phyloP scores from a whole-genome alignment of 2,113 vertebrate genomes.

The Thomomys bottae region DNA sequence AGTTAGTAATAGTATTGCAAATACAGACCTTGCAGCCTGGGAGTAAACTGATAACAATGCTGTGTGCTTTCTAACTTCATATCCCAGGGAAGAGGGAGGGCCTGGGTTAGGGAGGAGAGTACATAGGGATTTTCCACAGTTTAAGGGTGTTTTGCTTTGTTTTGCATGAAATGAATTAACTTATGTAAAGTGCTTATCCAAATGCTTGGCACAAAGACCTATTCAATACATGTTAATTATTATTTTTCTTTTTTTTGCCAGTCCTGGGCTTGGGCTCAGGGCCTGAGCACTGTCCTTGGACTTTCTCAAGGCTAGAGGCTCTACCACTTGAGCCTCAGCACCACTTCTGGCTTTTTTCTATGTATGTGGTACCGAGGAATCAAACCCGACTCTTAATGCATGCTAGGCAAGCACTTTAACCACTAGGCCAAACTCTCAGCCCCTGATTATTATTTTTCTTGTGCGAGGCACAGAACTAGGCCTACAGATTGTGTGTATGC shows the following conservation, averaged over 20 bases:
- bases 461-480: neutral
- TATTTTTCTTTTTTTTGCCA: too few relatives aligned
- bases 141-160: slow-evolving; percentile 1
- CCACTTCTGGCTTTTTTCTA: too few relatives aligned
- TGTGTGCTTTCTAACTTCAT: slow-evolving; percentile 23
- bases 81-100: neutral
- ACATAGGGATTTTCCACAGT: neutral
- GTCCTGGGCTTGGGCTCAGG: too few relatives aligned
- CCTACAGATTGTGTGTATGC: neutral
- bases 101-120: fast-evolving
- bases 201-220: neutral
- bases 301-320: too few relatives aligned
- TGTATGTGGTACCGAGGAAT: too few relatives aligned
- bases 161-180: slow-evolving; percentile 46
- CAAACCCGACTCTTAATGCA: too few relatives aligned
- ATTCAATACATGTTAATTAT: slow-evolving; percentile 9
- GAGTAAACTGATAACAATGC: neutral
- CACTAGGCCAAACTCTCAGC: too few relatives aligned
- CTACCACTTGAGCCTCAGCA: too few relatives aligned
- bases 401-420: too few relatives aligned
- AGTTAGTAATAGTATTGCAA: neutral
- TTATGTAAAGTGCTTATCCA: neutral
- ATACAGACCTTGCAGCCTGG: neutral
- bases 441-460: neutral
- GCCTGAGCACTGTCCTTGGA: too few relatives aligned